Evolutionary conservation across 2,888 invertebrate species (phyloP).

Genomic region (Drosophila leonis): DNA sequence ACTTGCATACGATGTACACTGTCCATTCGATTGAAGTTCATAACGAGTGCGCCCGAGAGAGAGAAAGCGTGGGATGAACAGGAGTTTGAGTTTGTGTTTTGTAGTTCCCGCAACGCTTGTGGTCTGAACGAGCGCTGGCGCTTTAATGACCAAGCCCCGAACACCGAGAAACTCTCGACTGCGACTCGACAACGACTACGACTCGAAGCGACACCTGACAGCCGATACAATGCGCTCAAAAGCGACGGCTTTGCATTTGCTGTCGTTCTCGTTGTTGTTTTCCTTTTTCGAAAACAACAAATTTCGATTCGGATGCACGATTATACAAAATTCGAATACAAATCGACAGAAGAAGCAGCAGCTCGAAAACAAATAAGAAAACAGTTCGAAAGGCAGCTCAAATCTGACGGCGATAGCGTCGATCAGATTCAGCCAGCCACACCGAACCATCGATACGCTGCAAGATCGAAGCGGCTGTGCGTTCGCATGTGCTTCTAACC

Average conservation of each 20-base stretch:
- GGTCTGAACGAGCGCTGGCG: slow-evolving; percentile 44
- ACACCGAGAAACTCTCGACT: slow-evolving; percentile 29
- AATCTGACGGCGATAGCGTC: slow-evolving; percentile 30
- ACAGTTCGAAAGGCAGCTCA: slow-evolving; percentile 32
- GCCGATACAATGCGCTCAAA: slow-evolving; percentile 14
- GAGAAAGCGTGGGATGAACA: neutral
- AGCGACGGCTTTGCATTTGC: neutral
- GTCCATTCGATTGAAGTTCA: slow-evolving; percentile 79
- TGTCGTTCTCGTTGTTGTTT: neutral
- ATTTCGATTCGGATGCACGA: slow-evolving; percentile 37
- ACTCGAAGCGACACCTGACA: slow-evolving; percentile 13
- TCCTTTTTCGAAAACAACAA: slow-evolving; percentile 35
- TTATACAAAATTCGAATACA: slow-evolving; percentile 42
- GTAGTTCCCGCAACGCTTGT: slow-evolving; percentile 40
- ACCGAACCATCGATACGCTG: slow-evolving; percentile 21
- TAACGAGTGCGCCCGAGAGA: slow-evolving; percentile 15
- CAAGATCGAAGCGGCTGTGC: neutral
- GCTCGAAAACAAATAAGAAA: slow-evolving; percentile 14
- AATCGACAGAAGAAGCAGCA: slow-evolving; percentile 27
- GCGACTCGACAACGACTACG: slow-evolving; percentile 13
- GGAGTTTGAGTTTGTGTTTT: neutral
- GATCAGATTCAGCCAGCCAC: slow-evolving; percentile 1
- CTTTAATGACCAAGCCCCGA: slow-evolving; percentile 49
- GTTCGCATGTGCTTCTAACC: no score
- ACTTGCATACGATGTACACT: slow-evolving; percentile 63